phyloP scores from a whole-genome alignment of 2,888 invertebrate genomes.

The Dioctria linearis region DNA sequence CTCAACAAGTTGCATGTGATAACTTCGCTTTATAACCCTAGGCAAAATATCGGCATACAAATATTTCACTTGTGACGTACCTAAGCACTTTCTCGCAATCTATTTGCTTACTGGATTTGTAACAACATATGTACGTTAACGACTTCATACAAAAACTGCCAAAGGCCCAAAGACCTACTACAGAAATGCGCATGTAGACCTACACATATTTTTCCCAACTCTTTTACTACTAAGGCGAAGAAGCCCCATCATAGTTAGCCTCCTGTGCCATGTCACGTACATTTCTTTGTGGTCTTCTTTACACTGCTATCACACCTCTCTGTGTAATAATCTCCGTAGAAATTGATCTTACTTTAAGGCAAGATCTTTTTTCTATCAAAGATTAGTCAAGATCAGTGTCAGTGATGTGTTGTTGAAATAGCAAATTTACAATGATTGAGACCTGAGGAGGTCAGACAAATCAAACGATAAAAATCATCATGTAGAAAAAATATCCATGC shows the following conservation, averaged over 20 bases:
- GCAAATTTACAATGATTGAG: not conserved
- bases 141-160: slow-evolving; percentile 7
- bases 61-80: not conserved
- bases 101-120: slow-evolving; percentile 15
- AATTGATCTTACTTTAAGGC: not conserved
- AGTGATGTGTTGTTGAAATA: not conserved
- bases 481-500: not conserved
- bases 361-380: not conserved
- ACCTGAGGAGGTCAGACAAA: not conserved
- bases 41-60: too few species aligned
- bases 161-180: too few species aligned
- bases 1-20: too few species aligned
- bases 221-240: not conserved
- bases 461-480: not conserved
- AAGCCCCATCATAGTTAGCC: not conserved
- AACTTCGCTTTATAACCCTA: too few species aligned
- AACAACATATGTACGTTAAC: slow-evolving; percentile 13
- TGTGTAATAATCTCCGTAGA: not conserved
- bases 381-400: slow-evolving; percentile 24
- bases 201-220: not conserved
- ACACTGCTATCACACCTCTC: not conserved
- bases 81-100: slow-evolving; percentile 37
- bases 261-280: slow-evolving; percentile 36
- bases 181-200: not conserved
- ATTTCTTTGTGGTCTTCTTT: not conserved